Conservation (phyloP, 2,113 vertebrate species). For the Martes martes region DNA sequence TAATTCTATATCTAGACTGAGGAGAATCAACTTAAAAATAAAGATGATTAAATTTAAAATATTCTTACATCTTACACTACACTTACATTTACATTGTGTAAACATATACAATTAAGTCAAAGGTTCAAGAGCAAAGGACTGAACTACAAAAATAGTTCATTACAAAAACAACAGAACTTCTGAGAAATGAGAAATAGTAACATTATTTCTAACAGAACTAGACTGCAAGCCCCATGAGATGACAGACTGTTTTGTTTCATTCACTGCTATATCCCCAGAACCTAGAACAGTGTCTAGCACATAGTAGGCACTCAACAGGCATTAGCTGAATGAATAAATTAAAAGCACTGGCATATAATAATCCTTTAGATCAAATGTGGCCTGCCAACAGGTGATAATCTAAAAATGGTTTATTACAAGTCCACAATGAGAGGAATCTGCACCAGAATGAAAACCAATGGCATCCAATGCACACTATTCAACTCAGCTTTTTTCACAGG, state of each 20-base stretch:
- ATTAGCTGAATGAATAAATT: not conserved
- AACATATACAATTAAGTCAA: not conserved
- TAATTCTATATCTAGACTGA: not conserved
- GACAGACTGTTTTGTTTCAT: not conserved
- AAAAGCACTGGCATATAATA: not conserved
- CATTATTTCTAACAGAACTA: not conserved
- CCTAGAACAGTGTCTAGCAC: not conserved
- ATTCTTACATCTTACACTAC: not conserved
- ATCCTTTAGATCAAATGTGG: not conserved
- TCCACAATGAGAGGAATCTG: not conserved
- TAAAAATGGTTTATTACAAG: not conserved
- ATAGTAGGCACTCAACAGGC: not conserved
- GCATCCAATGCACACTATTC: not conserved
- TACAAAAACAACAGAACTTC: not conserved
- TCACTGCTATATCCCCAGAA: not conserved
- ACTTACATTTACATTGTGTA: not conserved
- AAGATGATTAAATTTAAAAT: not conserved
- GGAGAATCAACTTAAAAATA: not conserved
- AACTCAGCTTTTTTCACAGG: not conserved
- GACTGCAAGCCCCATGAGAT: not conserved
- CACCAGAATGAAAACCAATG: not conserved
- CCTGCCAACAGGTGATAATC: not conserved
- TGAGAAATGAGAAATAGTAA: not conserved
- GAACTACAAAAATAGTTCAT: constrained; percentile 12
- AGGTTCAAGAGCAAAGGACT: not conserved